Evolutionary conservation across 2,888 invertebrate species (phyloP), one percentile per base, ranked within the genome.

Genomic region (Neelides folsomi): DNA sequence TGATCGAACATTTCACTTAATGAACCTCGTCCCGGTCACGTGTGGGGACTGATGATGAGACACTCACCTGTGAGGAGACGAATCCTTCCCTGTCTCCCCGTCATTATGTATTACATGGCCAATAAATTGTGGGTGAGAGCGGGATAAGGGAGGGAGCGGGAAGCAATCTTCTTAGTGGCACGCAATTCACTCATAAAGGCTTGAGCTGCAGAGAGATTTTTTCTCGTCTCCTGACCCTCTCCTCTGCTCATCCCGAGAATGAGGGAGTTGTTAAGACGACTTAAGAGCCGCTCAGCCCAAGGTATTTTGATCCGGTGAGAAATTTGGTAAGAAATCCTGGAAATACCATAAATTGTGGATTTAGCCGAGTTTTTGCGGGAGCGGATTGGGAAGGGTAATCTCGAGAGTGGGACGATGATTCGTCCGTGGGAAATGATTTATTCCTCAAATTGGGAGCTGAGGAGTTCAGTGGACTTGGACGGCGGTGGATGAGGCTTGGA

Each of bases 401-500:
- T 19, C 12, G 20, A 44, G 19, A 20, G 44, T 27, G 44, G 27
- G 44, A 44, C 12, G 19, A 35, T 10, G 45, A 34, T 35, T 13
- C 45, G 9, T 55, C 57, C 59, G 57, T 51, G 50, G 60, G 48
- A 59, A 60, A 57, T 63, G 63, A 63, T 60, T 63, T 60, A 63
- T 63, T 59, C 57, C 52, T 52, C 49, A 57, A 56, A 61, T 54
- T 58, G 57, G 58, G 57, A 56, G 52, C 53, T 57, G 56, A 57
- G 59, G 58, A 60, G 63, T 60, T 63, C 63, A 63, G 53, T 63
- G 63, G 59, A 63, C 63, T 60, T 55, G 52, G 53, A 52, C 42
- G 44, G 44, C 43, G 50, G 38, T 38, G 36, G 37, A 50, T 40
- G 43, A 7, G 27, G 4, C 27, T 27, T 27, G 27, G 27, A 27